Conservation (phyloP, 1,140 invertebrate genomes). For the Drosophila persimilis region DNA sequence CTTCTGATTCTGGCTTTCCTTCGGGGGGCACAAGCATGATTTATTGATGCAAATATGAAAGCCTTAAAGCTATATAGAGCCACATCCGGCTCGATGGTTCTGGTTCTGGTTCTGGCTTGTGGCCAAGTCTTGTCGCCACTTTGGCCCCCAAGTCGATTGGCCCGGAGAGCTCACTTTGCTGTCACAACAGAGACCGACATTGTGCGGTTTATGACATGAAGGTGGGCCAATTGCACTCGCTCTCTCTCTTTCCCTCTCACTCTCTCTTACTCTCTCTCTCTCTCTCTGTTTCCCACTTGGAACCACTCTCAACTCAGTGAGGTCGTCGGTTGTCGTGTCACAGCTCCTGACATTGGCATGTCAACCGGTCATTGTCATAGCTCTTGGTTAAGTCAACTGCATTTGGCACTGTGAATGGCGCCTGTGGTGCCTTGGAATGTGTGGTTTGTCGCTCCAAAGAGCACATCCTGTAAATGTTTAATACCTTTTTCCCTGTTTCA, state of each 20-base stretch:
- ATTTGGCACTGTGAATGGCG: slow-evolving; percentile 16
- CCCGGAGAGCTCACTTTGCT: slow-evolving; percentile 7
- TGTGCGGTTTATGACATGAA: slow-evolving; percentile 31
- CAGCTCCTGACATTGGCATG: slow-evolving; percentile 39
- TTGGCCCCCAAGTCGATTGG: slow-evolving; percentile 4
- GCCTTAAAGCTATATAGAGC: too few species aligned
- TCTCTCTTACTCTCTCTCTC: not conserved
- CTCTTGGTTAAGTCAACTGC: slow-evolving; percentile 31
- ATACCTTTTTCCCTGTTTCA: not conserved
- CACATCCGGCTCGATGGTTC: not conserved
- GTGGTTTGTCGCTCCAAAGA: not conserved
- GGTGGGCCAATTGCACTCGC: not conserved
- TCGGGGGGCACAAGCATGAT: not conserved
- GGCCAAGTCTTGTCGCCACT: slow-evolving; percentile 18
- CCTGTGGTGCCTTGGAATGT: slow-evolving; percentile 6
- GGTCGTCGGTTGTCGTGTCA: slow-evolving; percentile 6
- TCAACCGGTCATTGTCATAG: slow-evolving; percentile 39
- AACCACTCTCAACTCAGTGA: not conserved
- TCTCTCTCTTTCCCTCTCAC: not conserved
- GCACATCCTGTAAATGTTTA: too few species aligned
- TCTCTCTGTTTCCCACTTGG: not conserved
- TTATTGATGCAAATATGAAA: slow-evolving; percentile 12
- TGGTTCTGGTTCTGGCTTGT: not conserved
- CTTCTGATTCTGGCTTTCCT: not conserved
- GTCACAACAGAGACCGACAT: slow-evolving; percentile 16